Evolutionary conservation across 2,113 vertebrate genomes (phyloP), one percentile per base, ranked within the genome.

Genomic region (Pithys albifrons): DNA sequence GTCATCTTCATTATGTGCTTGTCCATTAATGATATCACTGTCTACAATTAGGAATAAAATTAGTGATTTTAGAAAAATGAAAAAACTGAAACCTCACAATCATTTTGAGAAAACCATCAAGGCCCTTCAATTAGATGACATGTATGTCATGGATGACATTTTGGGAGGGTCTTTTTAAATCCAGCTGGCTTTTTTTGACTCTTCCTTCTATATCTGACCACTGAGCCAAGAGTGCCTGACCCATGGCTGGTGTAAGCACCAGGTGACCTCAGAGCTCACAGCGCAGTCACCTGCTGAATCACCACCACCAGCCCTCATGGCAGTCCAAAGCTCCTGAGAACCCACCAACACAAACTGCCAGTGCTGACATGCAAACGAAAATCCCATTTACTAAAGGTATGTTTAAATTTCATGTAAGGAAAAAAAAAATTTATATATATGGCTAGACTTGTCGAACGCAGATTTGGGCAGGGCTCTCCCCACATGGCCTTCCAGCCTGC

Each of bases 1-100:
- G 31, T 9, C 2, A 78, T 22, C 61, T 46, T 67, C 4, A 1
- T 43, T 54, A 49, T 0, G 0, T 4, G 1, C 57, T 52, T 86
- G 31, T 59, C 72, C 69, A 59, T 31, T 55, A 86, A 64, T 14
- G 14, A 58, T 16, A 24, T 41, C 51, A 43, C 19, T 29, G 78
- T 8, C 17, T 25, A 64, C 24, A 72, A 37, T 45, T 37, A 49
- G 9, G 18, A 83, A 86, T 87, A 64, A 58, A 20, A 76, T 41
- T 46, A 80, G 31, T 3, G 85, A 31, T 62, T 51, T 31, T 22
- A 46, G 15, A 58, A 61, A 72, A 85, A 79, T 3, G 5, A 1
- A 29, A 55, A 66, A 39, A 35, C 1, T 37, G 3, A 74, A 93
- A 66, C 39, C 2, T 2, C 8, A 52, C 7, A 22, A 62, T 41